These are phyloP conservation scores for Oncorhynchus gorbuscha DNA, from an alignment of 2,113 vertebrate species.

Conservation along the genomic window DNA sequence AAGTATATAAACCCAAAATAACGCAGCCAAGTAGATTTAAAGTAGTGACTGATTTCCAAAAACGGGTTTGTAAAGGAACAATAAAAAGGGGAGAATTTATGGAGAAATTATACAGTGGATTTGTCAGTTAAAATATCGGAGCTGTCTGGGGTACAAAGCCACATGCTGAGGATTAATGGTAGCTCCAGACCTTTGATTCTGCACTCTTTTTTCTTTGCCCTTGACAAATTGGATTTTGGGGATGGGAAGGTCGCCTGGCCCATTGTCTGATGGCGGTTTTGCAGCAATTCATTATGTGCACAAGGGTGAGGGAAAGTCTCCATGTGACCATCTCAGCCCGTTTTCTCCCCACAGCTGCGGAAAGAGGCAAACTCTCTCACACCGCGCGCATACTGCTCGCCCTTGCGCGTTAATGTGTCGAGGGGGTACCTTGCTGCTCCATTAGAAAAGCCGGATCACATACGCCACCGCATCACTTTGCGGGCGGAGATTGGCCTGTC, in stretches of 20 bases:
- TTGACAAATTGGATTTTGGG: slow-evolving; percentile 99
- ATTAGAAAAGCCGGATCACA: slow-evolving; percentile 90
- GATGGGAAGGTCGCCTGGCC: slow-evolving; percentile 99
- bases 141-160: slow-evolving; percentile 98
- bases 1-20: slow-evolving; percentile 94
- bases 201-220: slow-evolving; percentile 96
- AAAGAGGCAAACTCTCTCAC: slow-evolving; percentile 91
- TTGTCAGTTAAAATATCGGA: slow-evolving; percentile 99
- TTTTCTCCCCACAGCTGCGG: slow-evolving; percentile 85
- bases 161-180: slow-evolving; percentile 99
- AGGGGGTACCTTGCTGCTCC: slow-evolving; percentile 79
- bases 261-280: slow-evolving; percentile 96
- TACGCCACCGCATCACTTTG: slow-evolving; percentile 85
- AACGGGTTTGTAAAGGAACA: slow-evolving; percentile 89
- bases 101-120: slow-evolving; percentile 99
- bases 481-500: slow-evolving; percentile 89
- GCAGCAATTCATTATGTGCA: slow-evolving; percentile 91
- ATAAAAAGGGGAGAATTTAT: slow-evolving; percentile 98
- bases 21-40: slow-evolving; percentile 99
- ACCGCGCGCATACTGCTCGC: slow-evolving; percentile 67
- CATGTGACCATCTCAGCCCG: slow-evolving; percentile 92
- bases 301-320: slow-evolving; percentile 95
- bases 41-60: slow-evolving; percentile 96
- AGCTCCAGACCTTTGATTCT: slow-evolving; percentile 98
- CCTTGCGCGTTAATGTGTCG: slow-evolving; percentile 77